Evolutionary conservation across 92 coral and sea anemone genomes (phyloP), one percentile per base, ranked within the genome.

Genomic region (Zoanthus solanderi): DNA sequence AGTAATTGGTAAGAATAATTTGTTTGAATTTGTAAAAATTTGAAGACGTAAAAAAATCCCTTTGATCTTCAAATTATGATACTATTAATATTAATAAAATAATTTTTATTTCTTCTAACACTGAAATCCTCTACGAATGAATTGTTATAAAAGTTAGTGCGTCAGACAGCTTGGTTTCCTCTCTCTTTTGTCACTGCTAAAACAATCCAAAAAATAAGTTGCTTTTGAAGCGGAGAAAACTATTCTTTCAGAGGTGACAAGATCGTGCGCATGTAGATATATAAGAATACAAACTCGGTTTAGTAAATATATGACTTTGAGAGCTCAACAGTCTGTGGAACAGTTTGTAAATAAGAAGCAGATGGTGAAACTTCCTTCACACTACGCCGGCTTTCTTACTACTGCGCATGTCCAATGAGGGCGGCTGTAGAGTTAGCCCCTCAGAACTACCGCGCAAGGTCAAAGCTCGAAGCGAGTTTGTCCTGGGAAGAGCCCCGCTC

Each of bases 361-460:
- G 6, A 23, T 5, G 63, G 18, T 34, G 76, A 81, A 81, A 81
- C 67, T 29, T 66, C 75, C 7, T 81, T 75, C n/a, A 67, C 15
- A 66, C 85, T 81, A 10, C 65, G 73, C 85, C 85, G 46, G 46
- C 75, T 37, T 45, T 65, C 47, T 32, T 81, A 50, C 76, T 37
- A 46, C 7, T 67, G 46, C 76, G 76, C 65, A 30, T 66, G 75
- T 75, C 66, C 75, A 81, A 13, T 34, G 42, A 42, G 5, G 71
- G 88, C 10, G 78, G 88, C 11, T n/a, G 90, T 44, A 92, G 92
- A 16, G 86, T 47, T 7, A 71, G 76, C 15, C 85, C 83, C 79
- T 78, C 61, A 4, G 88, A 65, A 15, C 92, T 67, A 71, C 81
- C 90, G 0, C 96, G 93, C 29, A 92, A 91, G 42, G 94, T 87